phyloP scores from a whole-genome alignment of 1,140 invertebrate genomes.

The Caenorhabditis briggsae region DNA sequence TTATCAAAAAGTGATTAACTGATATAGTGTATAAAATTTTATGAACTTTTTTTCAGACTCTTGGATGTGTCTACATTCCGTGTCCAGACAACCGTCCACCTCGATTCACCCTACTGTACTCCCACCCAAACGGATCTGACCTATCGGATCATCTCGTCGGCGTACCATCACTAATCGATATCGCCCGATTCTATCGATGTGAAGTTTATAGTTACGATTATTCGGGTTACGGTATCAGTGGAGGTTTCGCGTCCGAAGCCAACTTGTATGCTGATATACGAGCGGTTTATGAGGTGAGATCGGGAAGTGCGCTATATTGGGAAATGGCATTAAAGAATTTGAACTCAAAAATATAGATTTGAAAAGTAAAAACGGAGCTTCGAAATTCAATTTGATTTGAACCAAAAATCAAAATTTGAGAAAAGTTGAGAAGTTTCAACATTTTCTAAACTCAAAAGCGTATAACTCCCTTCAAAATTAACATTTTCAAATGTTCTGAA shows the following conservation, averaged over 20 bases:
- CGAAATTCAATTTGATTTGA: no score
- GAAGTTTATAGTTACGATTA: conserved; percentile 80
- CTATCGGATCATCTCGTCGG: conserved; percentile 70
- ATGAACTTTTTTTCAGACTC: neutral
- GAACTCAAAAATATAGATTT: no score
- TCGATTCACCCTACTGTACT: conserved; percentile 79
- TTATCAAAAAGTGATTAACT: no score
- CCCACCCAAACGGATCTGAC: conserved; percentile 80
- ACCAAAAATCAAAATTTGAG: no score
- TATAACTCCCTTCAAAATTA: no score
- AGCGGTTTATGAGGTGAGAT: conserved; percentile 75
- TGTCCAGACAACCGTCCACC: conserved; percentile 5
- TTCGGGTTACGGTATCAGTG: conserved; percentile 80
- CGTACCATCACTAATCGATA: conserved; percentile 63
- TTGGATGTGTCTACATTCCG: conserved; percentile 49
- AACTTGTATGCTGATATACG: conserved; percentile 80
- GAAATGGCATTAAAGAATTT: no score
- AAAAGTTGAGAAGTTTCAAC: no score
- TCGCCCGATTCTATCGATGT: conserved; percentile 79
- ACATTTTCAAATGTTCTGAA: no score
- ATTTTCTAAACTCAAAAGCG: no score
- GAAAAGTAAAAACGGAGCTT: no score
- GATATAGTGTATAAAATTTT: no score
- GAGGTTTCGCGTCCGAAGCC: conserved; percentile 79
- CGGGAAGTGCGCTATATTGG: neutral